Base-by-base conservation (phyloP, 2,888 invertebrate species). In the Agriotes lineatus region DNA sequence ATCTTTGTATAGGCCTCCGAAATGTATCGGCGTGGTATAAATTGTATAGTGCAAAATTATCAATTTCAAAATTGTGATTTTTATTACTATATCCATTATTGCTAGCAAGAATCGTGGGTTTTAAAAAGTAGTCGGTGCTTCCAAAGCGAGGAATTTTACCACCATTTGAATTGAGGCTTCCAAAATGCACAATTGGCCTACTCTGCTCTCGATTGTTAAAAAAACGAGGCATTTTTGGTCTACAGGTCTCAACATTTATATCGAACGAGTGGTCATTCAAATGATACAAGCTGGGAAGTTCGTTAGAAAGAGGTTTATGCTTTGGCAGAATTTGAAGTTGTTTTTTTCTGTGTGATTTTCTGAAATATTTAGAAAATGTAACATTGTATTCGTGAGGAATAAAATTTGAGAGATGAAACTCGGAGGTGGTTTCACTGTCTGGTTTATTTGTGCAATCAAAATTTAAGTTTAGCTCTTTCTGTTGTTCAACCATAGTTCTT, bases 321-420 rank as follows among this genome's bases (percentile, higher is more conserved):
- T 35, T 35, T 35, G 1, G 1, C n/a, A 14, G 37, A 37, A 37
- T 12, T 2, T 6, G 14, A n/a, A 12, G 14, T n/a, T 37, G 12
- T 37, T 37, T 18, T 3, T 3, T 14, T 16, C 16, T 42, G 42
- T 39, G 4, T 35, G 25, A 33, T 30, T 18, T 50, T 20, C n/a
- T 16, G 48, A 48, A 67, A 67, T 65, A 66, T 39, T 59, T 66
- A 10, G 66, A 66, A 48, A 66, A 59, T 22, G 59, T 62, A 39
- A 33, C 9, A 18, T 69, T 63, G 18, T 9, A 52, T 9, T 33
- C 4, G n/a, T 14, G 18, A 10, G 44, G 20, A 44, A 9, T 3
- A 5, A 16, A 25, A 16, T 45, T 37, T 35, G 1, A 10, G 20
- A 20, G n/a, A 37, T 4, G 7, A 6, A 35, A 56, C n/a, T n/a